Evolutionary conservation across 2,888 invertebrate genomes (phyloP), one percentile per base, ranked within the genome.

Genomic region (Orthonevra nobilis): DNA sequence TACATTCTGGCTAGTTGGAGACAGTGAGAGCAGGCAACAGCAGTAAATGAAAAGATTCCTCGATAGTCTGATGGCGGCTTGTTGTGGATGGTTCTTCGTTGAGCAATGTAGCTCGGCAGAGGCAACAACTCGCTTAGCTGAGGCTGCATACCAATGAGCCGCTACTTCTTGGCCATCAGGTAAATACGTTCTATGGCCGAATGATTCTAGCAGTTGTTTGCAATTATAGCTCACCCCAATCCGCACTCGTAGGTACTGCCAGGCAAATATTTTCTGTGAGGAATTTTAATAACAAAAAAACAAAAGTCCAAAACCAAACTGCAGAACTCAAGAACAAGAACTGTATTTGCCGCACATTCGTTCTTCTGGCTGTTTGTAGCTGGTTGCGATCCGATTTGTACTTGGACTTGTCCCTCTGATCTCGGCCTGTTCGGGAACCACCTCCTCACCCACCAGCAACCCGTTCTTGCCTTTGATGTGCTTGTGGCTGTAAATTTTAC

Each of bases 161-260:
- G 66, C 66, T 73, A 73, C 66, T 79, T 79, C 72, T 64, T 73
- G 54, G 40, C 66, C 28, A 73, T 61, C 36, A 56, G 73, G 72
- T 73, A 73, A 66, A 72, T 72, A 73, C n/a, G n/a, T n/a, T n/a
- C 72, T 50, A 61, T 68, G 79, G 73, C 73, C 73, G 73, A 68
- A 56, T 68, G 79, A 73, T 61, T 79, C 73, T 68, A 79, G 73
- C 72, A 73, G 66, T 73, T 79, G 73, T 73, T 79, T 79, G 79
- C 79, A 79, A 79, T 73, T 79, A 73, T 73, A 54, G 66, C 60
- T 73, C 42, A 30, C 68, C 60, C 73, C 32, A 52, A 34, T 34
- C 68, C 63, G 66, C 32, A 54, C 60, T 61, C 54, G 44, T 61
- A 54, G 48, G 40, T 19, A 46, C 70, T 70, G 36, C 14, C 42